phyloP scores from a whole-genome alignment of 1,140 invertebrate species.

The Sycobia sp. region DNA sequence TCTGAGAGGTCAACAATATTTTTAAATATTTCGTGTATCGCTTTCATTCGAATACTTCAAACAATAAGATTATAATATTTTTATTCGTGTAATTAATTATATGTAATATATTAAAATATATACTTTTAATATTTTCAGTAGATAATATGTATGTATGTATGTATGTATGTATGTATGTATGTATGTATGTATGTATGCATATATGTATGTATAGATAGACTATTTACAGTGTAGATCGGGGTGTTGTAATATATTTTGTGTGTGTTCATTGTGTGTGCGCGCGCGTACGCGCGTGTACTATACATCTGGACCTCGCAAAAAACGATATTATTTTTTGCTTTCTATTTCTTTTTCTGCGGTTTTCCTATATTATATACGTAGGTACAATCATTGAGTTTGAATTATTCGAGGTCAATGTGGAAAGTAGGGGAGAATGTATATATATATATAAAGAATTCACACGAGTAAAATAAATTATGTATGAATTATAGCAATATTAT shows the following conservation, averaged over 20 bases:
- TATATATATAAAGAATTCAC: no score
- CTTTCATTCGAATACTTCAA: slow-evolving; percentile 58
- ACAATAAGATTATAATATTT: slow-evolving; percentile 60
- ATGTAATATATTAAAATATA: slow-evolving; percentile 62
- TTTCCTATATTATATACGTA: slow-evolving; percentile 33
- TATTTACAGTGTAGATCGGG: slow-evolving; percentile 51
- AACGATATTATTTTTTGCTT: slow-evolving; percentile 41
- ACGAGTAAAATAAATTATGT: slow-evolving; percentile 16
- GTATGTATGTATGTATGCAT: no score
- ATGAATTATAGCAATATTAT: no score
- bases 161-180: no score
- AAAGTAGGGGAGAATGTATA: background rate
- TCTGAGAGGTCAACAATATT: slow-evolving; percentile 59
- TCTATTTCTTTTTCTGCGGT: background rate
- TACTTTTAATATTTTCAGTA: slow-evolving; percentile 55
- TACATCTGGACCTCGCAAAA: slow-evolving; percentile 52
- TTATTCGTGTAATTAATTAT: slow-evolving; percentile 53
- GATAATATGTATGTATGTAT: slow-evolving; percentile 43
- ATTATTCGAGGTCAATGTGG: background rate
- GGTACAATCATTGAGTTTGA: slow-evolving; percentile 38
- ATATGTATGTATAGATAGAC: no score
- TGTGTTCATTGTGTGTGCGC: no score
- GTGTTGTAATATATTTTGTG: slow-evolving; percentile 36
- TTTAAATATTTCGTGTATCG: slow-evolving; percentile 58
- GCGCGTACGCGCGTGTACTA: no score